Conservation (phyloP, 2,113 vertebrate species). For the crab-eating macaque (Macaca fascicularis) region T2T-MFA8v1.1 NC_088385.1:20641001-20641500, state of each 20-base stretch:
- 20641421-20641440: not conserved
- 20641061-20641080: not conserved
- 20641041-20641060: not conserved
- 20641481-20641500: not conserved
- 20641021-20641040: not conserved
- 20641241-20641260: not conserved
- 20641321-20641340: not conserved
- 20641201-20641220: not conserved
- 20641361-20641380: not conserved
- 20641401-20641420: not conserved
- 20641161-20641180: not conserved
- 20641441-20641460: not conserved
- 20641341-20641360: not conserved
- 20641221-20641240: not conserved
- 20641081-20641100: not conserved
- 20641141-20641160: not conserved
- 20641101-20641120: not conserved
- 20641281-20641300: not conserved
- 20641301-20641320: not conserved
- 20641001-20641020: not conserved
- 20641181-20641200: not conserved
- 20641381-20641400: not conserved
- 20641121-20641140: not conserved
- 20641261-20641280: not conserved
- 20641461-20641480: not conserved